These are phyloP conservation scores for Calameuta pallipes DNA, from an alignment of 2,888 invertebrate genomes.

Conservation along the genomic window DNA sequence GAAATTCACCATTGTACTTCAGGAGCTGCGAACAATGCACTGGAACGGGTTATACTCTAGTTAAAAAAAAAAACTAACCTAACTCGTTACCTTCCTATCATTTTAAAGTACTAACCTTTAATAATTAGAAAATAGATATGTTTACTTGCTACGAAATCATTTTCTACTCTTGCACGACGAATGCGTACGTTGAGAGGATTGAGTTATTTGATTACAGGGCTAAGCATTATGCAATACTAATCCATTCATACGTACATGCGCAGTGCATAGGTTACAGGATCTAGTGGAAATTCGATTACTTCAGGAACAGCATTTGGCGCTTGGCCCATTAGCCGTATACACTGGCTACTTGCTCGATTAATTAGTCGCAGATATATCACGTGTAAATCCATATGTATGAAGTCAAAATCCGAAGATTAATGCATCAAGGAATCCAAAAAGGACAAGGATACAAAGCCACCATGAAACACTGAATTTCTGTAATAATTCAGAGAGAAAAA, in stretches of 20 bases:
- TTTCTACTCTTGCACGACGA: background rate
- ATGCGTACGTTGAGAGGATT: background rate
- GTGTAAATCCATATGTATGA: background rate
- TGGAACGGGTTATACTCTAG: background rate
- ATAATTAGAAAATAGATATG: background rate
- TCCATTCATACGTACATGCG: background rate
- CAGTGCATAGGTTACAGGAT: constrained; percentile 17
- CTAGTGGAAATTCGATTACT: constrained; percentile 50
- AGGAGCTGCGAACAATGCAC: background rate
- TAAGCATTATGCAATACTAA: background rate
- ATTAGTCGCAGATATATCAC: constrained; percentile 31
- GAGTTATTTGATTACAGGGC: background rate
- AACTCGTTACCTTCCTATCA: background rate
- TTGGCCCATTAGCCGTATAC: constrained; percentile 29
- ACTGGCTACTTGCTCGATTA: constrained; percentile 27
- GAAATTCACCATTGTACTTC: background rate
- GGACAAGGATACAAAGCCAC: background rate
- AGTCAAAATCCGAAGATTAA: background rate
- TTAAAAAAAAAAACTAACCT: background rate
- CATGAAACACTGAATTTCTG: background rate
- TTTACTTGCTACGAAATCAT: background rate
- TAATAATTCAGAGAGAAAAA: background rate
- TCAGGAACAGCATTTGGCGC: constrained; percentile 46
- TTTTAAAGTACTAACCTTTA: background rate
- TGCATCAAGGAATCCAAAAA: background rate